Evolutionary conservation across 1,140 invertebrate genomes (phyloP), one percentile per base, ranked within the genome.

Genomic region (Trachelipus rathkii): DNA sequence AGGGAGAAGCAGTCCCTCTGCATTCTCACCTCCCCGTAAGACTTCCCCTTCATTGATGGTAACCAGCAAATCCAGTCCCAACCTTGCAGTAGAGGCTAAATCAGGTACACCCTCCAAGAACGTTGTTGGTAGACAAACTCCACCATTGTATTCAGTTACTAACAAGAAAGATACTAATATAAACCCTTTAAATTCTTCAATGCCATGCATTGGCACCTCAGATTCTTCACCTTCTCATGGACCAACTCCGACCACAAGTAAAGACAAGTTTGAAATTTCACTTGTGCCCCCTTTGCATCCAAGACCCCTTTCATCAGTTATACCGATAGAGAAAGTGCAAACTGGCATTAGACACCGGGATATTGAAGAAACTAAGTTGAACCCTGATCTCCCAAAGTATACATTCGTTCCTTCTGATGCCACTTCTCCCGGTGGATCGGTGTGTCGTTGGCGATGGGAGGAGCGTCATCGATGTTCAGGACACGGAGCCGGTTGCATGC

Each of bases 121-220:
- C 15, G 50, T 73, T 45, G 77, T 75, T 72, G 72, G 73, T 77
- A 77, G 76, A 76, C 71, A 71, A 67, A 74, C 78, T 45, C 77
- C 77, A 74, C 76, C 75, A 13, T 74, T 70, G 46, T 68, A 76
- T 66, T 80, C 75, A 50, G 80, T 68, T 33, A 78, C 76, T 81
- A 78, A 78, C 77, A 81, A 77, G 77, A 72, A 78, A 77, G 77
- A 46, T 77, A 69, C 66, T 78, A 81, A 66, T 72, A 78, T 45
- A 78, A 77, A 21, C 74, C 77, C 50, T 33, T 69, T 81, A 45
- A 71, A 76, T 45, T 71, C 77, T 60, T 81, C 80, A 60, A 66
- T 78, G 68, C 80, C 80, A 53, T 78, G 74, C 70, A 45, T 81
- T 43, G 53, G 73, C 21, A 66, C 66, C 19, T 33, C 15, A 33